phyloP scores from a whole-genome alignment of 37 sponge, comb jelly and placozoan genomes.

The Oscarella lobularis region DNA sequence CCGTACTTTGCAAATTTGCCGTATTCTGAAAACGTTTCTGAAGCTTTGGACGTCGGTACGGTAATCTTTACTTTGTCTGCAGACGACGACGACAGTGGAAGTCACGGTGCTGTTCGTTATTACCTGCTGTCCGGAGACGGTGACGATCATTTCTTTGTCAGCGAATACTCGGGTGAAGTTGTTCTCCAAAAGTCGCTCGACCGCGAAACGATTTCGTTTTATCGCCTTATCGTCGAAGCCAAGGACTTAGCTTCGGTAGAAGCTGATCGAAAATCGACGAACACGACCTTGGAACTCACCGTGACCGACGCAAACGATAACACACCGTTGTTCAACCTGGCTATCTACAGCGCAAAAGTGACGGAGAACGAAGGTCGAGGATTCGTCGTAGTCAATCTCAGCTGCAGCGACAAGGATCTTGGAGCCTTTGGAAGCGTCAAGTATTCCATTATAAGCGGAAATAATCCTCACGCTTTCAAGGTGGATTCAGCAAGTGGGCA shows the following conservation, averaged over 20 bases:
- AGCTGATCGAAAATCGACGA: background rate
- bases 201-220: slow-evolving; percentile 14
- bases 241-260: slow-evolving; percentile 9
- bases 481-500: slow-evolving; percentile 22
- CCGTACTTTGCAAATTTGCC: background rate
- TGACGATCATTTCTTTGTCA: slow-evolving; percentile 10
- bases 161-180: slow-evolving; percentile 2
- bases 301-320: slow-evolving; percentile 12
- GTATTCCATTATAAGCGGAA: slow-evolving; percentile 13
- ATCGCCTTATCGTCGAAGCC: slow-evolving; percentile 14
- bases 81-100: background rate
- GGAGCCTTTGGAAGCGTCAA: slow-evolving; percentile 17
- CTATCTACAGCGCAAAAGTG: background rate
- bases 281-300: slow-evolving; percentile 7
- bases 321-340: slow-evolving; percentile 11
- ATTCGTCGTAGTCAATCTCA: background rate
- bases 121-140: slow-evolving; percentile 4
- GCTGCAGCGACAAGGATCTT: slow-evolving; percentile 44
- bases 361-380: slow-evolving; percentile 3
- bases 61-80: background rate
- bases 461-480: background rate
- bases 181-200: slow-evolving; percentile 17
- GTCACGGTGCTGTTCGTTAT: background rate
- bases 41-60: background rate
- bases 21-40: background rate